Conservation (phyloP, 2,113 vertebrate species). For the Ophthalmolycus amberensis region DNA sequence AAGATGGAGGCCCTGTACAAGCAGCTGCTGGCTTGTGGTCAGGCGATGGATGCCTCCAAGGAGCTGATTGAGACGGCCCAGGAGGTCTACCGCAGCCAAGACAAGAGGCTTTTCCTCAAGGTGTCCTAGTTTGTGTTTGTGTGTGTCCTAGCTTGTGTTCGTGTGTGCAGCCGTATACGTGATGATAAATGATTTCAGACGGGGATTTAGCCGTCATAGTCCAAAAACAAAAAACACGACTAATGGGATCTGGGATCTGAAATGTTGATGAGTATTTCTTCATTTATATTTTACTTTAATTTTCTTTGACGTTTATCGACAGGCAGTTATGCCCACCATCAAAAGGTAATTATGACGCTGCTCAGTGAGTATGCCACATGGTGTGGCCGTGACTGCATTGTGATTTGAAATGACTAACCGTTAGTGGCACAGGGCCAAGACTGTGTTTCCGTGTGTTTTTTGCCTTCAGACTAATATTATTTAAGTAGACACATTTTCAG, state of each 20-base stretch:
- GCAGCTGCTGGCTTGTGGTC: conserved; percentile 90
- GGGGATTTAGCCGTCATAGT: background rate
- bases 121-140: conserved; percentile 75
- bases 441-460: background rate
- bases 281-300: conserved; percentile 17
- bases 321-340: conserved; percentile 88
- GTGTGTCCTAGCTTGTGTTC: background rate
- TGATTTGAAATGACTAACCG: conserved; percentile 5
- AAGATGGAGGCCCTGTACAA: conserved; percentile 91
- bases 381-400: conserved; percentile 20
- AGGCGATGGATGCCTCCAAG: conserved; percentile 88
- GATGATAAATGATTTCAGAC: background rate
- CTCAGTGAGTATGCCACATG: conserved; percentile 24
- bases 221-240: background rate
- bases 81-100: conserved; percentile 84
- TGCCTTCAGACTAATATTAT: conserved; percentile 17
- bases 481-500: background rate
- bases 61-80: conserved; percentile 91
- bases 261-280: background rate
- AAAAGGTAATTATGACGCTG: conserved; percentile 86
- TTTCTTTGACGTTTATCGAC: conserved; percentile 63
- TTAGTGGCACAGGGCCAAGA: background rate
- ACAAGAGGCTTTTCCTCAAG: conserved; percentile 90
- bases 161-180: background rate
- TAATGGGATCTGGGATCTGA: background rate